Conservation (phyloP, 1,140 invertebrate species). For the Drosophila parvula region DNA sequence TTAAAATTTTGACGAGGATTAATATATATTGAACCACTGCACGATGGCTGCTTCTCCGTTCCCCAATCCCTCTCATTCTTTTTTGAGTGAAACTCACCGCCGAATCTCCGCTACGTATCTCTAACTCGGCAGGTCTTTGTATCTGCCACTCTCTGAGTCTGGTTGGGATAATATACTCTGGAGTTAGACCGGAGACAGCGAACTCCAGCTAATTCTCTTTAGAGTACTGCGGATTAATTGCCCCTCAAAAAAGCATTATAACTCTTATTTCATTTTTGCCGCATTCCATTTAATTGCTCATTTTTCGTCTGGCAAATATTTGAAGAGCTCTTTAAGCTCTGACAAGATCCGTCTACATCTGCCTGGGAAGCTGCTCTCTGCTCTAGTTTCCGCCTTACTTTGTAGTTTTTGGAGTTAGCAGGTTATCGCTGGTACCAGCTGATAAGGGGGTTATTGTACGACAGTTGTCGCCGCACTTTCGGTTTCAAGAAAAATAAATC, state of each 20-base stretch:
- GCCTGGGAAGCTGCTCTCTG: slow-evolving; percentile 54
- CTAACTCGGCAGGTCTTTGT: slow-evolving; percentile 18
- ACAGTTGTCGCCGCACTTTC: slow-evolving; percentile 55
- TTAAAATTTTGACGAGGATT: background rate
- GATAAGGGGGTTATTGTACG: slow-evolving; percentile 71
- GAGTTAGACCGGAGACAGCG: slow-evolving; percentile 19
- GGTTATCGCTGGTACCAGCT: slow-evolving; percentile 63
- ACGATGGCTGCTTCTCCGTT: slow-evolving; percentile 30
- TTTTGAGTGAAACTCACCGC: slow-evolving; percentile 63
- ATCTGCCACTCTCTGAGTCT: slow-evolving; percentile 18
- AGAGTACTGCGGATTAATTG: slow-evolving; percentile 5
- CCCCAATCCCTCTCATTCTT: slow-evolving; percentile 17
- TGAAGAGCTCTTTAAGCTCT: slow-evolving; percentile 6
- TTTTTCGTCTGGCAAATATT: slow-evolving; percentile 29
- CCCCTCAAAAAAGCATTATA: slow-evolving; percentile 1
- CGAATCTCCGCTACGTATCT: slow-evolving; percentile 45
- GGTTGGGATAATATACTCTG: slow-evolving; percentile 16
- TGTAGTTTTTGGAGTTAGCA: slow-evolving; percentile 61
- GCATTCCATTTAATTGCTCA: slow-evolving; percentile 28
- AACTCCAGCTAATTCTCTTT: slow-evolving; percentile 6
- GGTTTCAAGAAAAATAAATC: slow-evolving; percentile 53
- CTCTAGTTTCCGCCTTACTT: slow-evolving; percentile 59
- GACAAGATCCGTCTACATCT: background rate
- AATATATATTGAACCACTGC: background rate
- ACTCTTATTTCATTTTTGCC: slow-evolving; percentile 15